Evolutionary conservation across 2,888 invertebrate species (phyloP).

Genomic region (Nasonovia ribisnigri): DNA sequence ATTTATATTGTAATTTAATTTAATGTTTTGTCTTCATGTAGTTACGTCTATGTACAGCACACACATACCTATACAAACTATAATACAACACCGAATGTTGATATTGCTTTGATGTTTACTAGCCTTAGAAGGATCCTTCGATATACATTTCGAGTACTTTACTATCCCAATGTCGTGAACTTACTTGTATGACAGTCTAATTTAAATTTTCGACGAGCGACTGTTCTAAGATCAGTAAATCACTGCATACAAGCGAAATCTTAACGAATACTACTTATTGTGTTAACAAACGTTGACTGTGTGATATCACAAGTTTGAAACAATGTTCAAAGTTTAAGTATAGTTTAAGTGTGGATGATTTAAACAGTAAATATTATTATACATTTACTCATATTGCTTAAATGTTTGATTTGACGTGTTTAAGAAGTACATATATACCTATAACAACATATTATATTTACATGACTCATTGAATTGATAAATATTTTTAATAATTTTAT

Average conservation of each 20-base stretch:
- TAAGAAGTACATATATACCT: neutral
- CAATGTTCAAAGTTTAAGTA: neutral
- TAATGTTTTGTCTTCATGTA: neutral
- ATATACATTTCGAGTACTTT: neutral
- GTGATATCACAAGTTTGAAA: neutral
- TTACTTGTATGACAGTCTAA: neutral
- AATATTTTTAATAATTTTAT: neutral
- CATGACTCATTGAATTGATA: neutral
- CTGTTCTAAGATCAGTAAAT: neutral
- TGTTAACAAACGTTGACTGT: neutral
- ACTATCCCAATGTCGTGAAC: neutral
- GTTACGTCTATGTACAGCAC: neutral
- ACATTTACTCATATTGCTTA: neutral
- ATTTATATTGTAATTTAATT: neutral
- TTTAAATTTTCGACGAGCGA: neutral
- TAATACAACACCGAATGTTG: neutral
- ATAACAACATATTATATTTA: neutral
- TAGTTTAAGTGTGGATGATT: neutral
- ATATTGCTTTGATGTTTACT: neutral
- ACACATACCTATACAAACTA: neutral
- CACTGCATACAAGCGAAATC: neutral
- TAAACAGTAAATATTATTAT: neutral
- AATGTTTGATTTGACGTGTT: neutral
- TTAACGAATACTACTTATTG: neutral
- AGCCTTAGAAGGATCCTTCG: neutral